These are phyloP conservation scores for Chrysomallon squamiferum DNA, from an alignment of 1,140 invertebrate species.

Conservation along the genomic window DNA sequence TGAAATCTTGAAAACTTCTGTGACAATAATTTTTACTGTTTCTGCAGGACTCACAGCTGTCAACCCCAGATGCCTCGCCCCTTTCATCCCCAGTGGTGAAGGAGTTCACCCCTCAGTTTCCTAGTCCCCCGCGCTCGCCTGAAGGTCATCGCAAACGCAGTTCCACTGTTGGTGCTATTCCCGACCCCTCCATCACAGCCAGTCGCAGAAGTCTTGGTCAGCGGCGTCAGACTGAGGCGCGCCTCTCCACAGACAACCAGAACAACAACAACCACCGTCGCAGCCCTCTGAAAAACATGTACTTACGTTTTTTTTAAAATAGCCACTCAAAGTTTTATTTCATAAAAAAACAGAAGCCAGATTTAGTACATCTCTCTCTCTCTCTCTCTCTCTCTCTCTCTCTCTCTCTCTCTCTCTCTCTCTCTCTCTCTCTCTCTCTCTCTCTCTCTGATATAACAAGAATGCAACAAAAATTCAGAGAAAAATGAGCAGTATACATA, in stretches of 20 bases:
- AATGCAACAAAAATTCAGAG: too few relatives aligned
- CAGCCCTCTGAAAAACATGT: constrained; percentile 54
- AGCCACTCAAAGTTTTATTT: too few relatives aligned
- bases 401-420: too few relatives aligned
- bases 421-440: too few relatives aligned
- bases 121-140: constrained; percentile 46
- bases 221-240: constrained; percentile 22
- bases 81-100: constrained; percentile 48
- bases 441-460: too few relatives aligned
- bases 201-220: constrained; percentile 9
- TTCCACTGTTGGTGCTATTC: constrained; percentile 52
- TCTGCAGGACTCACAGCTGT: constrained; percentile 40
- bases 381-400: too few relatives aligned
- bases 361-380: too few relatives aligned
- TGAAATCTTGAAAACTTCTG: too few relatives aligned
- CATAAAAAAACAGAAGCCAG: too few relatives aligned
- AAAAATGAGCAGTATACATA: too few relatives aligned
- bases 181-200: constrained; percentile 19
- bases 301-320: too few relatives aligned
- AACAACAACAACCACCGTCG: constrained; percentile 7
- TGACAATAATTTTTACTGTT: too few relatives aligned
- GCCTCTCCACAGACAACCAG: constrained; percentile 29
- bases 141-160: constrained; percentile 41
- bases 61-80: constrained; percentile 51
- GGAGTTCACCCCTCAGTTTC: constrained; percentile 38